phyloP scores from a whole-genome alignment of 1,140 invertebrate genomes.

The Nasonia vitripennis region DNA sequence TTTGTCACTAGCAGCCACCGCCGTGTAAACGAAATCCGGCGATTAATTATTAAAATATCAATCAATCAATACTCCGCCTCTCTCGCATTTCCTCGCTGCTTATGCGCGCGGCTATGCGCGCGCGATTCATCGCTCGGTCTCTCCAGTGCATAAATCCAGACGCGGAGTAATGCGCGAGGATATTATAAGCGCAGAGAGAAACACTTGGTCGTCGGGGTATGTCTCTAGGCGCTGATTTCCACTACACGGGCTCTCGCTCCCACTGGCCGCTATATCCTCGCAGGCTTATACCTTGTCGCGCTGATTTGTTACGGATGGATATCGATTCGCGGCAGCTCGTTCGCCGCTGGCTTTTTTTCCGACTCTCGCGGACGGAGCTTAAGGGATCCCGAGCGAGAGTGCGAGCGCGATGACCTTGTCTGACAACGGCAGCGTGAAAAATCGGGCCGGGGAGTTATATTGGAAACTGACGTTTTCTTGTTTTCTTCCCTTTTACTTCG shows the following conservation, averaged over 20 bases:
- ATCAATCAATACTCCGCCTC: slow-evolving; percentile 20
- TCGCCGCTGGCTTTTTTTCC: slow-evolving; percentile 29
- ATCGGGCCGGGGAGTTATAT: slow-evolving; percentile 7
- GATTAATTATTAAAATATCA: slow-evolving; percentile 37
- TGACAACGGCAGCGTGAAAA: slow-evolving; percentile 38
- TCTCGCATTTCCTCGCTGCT: slow-evolving; percentile 43
- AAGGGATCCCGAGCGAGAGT: background rate
- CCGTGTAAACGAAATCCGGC: slow-evolving; percentile 2
- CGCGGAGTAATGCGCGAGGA: slow-evolving; percentile 25
- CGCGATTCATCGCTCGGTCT: background rate
- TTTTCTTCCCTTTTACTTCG: background rate
- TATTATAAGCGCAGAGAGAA: slow-evolving; percentile 21
- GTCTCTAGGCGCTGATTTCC: slow-evolving; percentile 53
- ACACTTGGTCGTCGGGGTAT: slow-evolving; percentile 15
- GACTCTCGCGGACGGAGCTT: background rate
- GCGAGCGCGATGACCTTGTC: slow-evolving; percentile 32
- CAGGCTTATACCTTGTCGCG: slow-evolving; percentile 53
- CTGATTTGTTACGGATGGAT: slow-evolving; percentile 57
- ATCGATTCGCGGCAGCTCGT: slow-evolving; percentile 56
- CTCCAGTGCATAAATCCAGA: slow-evolving; percentile 57
- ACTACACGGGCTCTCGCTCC: slow-evolving; percentile 41
- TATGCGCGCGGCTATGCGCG: slow-evolving; percentile 56
- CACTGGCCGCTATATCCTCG: slow-evolving; percentile 40
- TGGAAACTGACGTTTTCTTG: background rate
- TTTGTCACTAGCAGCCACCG: background rate